These are phyloP conservation scores for Aix galericulata DNA, from an alignment of 2,113 vertebrate genomes.

Conservation along the genomic window DNA sequence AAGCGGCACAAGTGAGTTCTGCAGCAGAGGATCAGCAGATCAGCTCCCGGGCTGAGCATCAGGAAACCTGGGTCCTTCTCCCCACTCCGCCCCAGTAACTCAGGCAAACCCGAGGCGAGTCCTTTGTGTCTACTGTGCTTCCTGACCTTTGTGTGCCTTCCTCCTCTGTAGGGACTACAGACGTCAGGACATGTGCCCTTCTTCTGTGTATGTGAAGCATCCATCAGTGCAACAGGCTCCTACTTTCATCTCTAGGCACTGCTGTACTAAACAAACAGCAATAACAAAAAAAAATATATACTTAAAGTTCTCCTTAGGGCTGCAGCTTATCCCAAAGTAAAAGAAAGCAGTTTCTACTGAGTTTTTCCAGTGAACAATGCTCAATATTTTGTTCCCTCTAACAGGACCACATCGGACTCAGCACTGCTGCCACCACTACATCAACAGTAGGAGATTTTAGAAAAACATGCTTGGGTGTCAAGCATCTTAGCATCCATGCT, in stretches of 20 bases:
- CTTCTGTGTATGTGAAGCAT: too few species aligned
- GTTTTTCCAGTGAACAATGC: neutral
- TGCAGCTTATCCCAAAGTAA: neutral
- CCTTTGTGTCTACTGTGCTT: too few species aligned
- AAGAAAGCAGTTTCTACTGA: neutral
- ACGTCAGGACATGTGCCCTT: too few species aligned
- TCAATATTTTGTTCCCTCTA: neutral
- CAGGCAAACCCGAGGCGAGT: too few species aligned
- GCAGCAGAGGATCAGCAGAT: too few species aligned
- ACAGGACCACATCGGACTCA: neutral
- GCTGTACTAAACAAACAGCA: neutral
- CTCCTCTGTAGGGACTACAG: too few species aligned
- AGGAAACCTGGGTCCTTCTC: too few species aligned
- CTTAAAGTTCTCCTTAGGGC: neutral
- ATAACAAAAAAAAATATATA: neutral
- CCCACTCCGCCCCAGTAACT: too few species aligned
- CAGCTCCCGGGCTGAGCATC: too few species aligned
- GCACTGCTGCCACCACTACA: neutral
- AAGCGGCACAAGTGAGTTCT: neutral
- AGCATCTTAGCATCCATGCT: neutral
- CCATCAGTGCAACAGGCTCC: too few species aligned
- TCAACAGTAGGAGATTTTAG: neutral
- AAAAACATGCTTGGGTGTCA: neutral
- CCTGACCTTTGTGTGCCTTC: too few species aligned
- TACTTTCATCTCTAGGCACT: neutral